Base-by-base conservation (phyloP, 2,888 invertebrate species). In the Ochropleura leucogaster region DNA sequence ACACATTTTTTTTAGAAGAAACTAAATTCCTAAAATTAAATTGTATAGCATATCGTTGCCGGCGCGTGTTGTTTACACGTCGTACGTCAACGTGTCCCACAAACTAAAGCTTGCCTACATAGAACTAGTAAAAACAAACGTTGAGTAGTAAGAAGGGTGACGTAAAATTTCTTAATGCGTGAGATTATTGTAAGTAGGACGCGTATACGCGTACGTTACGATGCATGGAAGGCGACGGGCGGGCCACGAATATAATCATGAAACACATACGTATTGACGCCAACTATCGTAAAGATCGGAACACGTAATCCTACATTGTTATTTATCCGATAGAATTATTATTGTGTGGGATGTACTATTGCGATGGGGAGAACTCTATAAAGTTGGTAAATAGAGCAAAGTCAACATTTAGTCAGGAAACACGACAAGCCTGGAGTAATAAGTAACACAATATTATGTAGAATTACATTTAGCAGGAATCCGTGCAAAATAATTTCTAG, bases 111-210 rank as follows among this genome's bases (percentile, higher is more conserved):
- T 18, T 18, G 44, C 49, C n/a, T 59, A 59, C 16, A 46, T 46
- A 18, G 46, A 51, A 75, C 20, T 59, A 65, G 51, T 47, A 65
- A 71, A 74, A 64, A 49, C 30, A 68, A 51, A 66, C 74, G 64
- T 65, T 70, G 14, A 30, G 53, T 77, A 40, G n/a, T 69, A 59
- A 14, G 46, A 20, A 16, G 64, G 49, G 70, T 53, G 68, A 62
- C 20, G 65, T 70, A 49, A 60, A 73, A 59, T 76, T 76, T 64
- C 30, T 73, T 72, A 70, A 83, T 65, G 67, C 72, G 72, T 80
- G 75, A 83, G 59, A 76, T 72, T 75, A 46, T 59, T 7, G 49
- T 60, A 77, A 68, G 68, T 83, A 73, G 80, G 71, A 14, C 68
- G 55, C 16, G 44, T 53, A 20, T 14, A n/a, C 12, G 63, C 68